Percentiles rank a stretch among this genome's conserved stretches.
These are phyloP conservation scores for Macroteleia sp. DNA, from an alignment of 2,888 invertebrate genomes.

Conservation along the genomic window DNA sequence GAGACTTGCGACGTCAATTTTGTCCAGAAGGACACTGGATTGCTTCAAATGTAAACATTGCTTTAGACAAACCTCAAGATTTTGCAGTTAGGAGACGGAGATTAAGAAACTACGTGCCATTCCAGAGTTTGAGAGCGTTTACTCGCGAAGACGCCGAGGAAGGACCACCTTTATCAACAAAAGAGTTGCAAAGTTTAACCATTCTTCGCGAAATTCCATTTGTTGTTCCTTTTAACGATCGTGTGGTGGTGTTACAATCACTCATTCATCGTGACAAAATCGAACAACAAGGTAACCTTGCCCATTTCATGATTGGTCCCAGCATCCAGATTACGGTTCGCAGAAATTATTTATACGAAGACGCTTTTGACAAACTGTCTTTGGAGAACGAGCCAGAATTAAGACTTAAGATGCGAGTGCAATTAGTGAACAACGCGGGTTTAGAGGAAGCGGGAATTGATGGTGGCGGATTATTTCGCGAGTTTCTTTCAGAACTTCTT, in stretches of 20 bases:
- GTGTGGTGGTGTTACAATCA: conserved; percentile 93
- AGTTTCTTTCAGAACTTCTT: conserved; percentile 96
- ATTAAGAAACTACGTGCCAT: conserved; percentile 84
- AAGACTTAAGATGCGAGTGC: conserved; percentile 93
- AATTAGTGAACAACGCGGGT: conserved; percentile 95
- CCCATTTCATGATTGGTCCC: conserved; percentile 90
- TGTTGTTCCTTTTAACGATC: conserved; percentile 94
- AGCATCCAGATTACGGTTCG: conserved; percentile 91
- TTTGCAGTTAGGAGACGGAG: conserved; percentile 84
- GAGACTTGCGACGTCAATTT: conserved; percentile 93
- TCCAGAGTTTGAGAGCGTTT: conserved; percentile 85
- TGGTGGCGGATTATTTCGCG: conserved; percentile 98
- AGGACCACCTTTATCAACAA: conserved; percentile 93
- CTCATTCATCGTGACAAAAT: conserved; percentile 87
- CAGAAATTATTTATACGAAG: conserved; percentile 98
- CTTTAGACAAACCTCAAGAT: conserved; percentile 85
- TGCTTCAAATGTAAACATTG: conserved; percentile 83
- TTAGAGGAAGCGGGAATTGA: conserved; percentile 98
- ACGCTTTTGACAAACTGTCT: conserved; percentile 97
- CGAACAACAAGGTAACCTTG: conserved; percentile 90
- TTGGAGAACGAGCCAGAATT: conserved; percentile 95
- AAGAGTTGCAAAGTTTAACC: conserved; percentile 93
- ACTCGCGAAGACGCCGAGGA: conserved; percentile 88
- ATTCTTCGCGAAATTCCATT: conserved; percentile 97
- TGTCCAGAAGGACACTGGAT: conserved; percentile 90